Evolutionary conservation across 2,797 vertebrate genomes (phyloP), one percentile per base, ranked within the genome.

Genomic region (Astyanax mexicanus): DNA sequence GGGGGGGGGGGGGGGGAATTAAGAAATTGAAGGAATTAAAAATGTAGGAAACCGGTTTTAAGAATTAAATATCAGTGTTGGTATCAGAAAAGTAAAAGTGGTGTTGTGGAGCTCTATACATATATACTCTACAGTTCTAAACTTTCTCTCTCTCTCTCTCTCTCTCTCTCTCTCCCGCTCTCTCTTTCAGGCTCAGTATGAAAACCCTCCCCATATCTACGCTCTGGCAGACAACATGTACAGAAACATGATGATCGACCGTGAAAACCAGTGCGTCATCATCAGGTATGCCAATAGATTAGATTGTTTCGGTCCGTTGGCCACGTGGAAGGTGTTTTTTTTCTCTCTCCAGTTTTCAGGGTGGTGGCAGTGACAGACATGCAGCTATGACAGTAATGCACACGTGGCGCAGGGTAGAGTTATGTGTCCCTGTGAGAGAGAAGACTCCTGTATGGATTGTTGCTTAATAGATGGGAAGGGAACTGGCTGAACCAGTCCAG

Each of bases 221-320:
- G 98, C 98, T 32, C 86, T 99, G 89, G 94, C 96, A 0, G 98
- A 99, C 85, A 96, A 96, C 91, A 97, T 98, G 96, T 99, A 99
- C 89, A 92, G 98, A 62, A 99, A 98, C 90, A 99, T 99, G 98
- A 92, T 99, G 89, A 99, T 99, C 0, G 97, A 99, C 0, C 89
- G 86, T 0, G 98, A 99, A 87, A 99, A 98, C 84, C 97, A 99
- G 79, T 99, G 98, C 3, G 97, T 99, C 83, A 99, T 99, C 81
- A 99, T 99, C 82, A 99, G 97, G 98, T 99, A 92, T 89, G 91
- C 1, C 52, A 69, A 69, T 19, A 67, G 45, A 69, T 17, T 15
- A 25, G 27, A 29, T 47, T 66, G 32, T 19, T 9, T n/a, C 51
- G 13, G 5, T 65, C 38, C 12, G 19, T 51, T 11, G 8, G n/a